These are phyloP conservation scores for Ormyrus pomaceus DNA, from an alignment of 2,888 invertebrate species.

Conservation along the genomic window DNA sequence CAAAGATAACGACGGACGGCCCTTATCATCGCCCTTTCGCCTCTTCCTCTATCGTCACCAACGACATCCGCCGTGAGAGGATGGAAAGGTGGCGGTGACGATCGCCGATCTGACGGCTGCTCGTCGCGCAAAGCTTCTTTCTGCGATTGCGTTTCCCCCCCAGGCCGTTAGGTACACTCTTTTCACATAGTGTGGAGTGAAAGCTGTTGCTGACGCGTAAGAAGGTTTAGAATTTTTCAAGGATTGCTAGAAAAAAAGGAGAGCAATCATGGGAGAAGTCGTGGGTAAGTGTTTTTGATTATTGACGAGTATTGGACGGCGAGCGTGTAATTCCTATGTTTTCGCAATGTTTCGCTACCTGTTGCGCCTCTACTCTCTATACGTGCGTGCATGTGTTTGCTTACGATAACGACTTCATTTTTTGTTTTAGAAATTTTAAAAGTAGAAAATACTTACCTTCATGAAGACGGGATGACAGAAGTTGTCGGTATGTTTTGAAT, in stretches of 20 bases:
- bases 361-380: conserved; percentile 36
- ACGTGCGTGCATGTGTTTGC: background rate
- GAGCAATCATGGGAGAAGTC: conserved; percentile 55
- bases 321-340: conserved; percentile 1
- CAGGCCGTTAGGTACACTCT: background rate
- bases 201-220: background rate
- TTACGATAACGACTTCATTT: background rate
- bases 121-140: background rate
- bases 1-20: too few species aligned
- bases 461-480: conserved; percentile 55
- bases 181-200: conserved; percentile 18
- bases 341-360: conserved; percentile 46
- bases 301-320: background rate
- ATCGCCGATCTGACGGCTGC: conserved; percentile 21
- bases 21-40: background rate
- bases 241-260: background rate
- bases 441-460: conserved; percentile 60
- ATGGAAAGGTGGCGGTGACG: background rate
- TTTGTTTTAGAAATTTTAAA: conserved; percentile 64
- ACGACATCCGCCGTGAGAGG: background rate
- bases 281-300: conserved; percentile 52
- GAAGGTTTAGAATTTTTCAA: background rate
- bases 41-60: background rate
- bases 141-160: background rate
- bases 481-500: conserved; percentile 49